Evolutionary conservation across 1,140 invertebrate species (phyloP), one percentile per base, ranked within the genome.

Genomic region (Steinernema feltiae): DNA sequence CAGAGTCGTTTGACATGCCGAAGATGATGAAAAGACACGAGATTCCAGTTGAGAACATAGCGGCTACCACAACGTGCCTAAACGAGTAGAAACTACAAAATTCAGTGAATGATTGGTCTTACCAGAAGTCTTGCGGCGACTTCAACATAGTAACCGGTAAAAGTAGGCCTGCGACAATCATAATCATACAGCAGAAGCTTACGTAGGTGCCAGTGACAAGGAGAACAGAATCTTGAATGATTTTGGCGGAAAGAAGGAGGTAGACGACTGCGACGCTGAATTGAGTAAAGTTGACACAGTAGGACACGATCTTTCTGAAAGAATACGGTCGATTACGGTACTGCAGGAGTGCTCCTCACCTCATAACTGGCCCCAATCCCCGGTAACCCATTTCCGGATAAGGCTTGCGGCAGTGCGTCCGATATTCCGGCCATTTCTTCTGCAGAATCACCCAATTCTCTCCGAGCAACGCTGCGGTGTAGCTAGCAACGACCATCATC

Each of bases 61-160:
- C 83, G 12, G 80, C 81, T 27, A 85, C 82, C 15, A 86, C 81
- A 53, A 81, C 83, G 63, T 78, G 80, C 82, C 82, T 83, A 30
- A 78, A 77, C n/a, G 41, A 63, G 24, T 63, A 31, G 69, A 24
- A 69, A 72, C 0, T 30, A 80, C 0, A 53, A 79, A 48, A 0
- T 17, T 32, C 41, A 32, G 24, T 72, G 2, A 21, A 27, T 18
- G 35, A 17, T 24, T 2, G 21, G 1, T 18, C 87, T 88, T 87
- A 92, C 91, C 90, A 90, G 85, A 92, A 92, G 80, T 92, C 91
- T 83, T 91, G 91, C 0, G 92, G 92, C 17, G 91, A 90, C 32
- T 91, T 91, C 0, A 92, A 88, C 88, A 91, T 91, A 79, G 91
- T 90, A 0, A 91, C 83, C 0, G 91, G 91, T 1, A 89, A 89